Base-by-base conservation (phyloP, 1,140 invertebrate genomes). In the Scaptomyza montana region DNA sequence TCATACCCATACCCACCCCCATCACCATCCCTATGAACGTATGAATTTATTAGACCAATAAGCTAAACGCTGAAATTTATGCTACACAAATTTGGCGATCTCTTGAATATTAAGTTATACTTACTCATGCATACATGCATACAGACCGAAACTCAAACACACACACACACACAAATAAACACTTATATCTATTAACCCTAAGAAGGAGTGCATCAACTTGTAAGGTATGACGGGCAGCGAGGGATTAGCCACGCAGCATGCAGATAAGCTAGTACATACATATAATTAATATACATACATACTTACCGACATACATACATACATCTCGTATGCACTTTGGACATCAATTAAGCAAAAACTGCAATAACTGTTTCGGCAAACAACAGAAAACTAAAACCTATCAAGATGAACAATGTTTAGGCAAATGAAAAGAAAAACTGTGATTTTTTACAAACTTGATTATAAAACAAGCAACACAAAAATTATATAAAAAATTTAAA, bases 371-470 rank as follows among this genome's bases (percentile, higher is more conserved):
- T 71, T 65, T 71, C 61, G 68, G 53, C 53, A 49, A 46, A 63
- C 63, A 28, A 66, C 25, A 47, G 36, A 68, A 67, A 57, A 61
- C 47, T 25, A 68, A 74, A 54, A 62, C 19, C 25, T 36, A 50
- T 41, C 41, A 33, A 64, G 36, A 61, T 39, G 68, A 79, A 78
- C 67, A 68, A 87, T 79, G 80, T 91, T 90, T 90, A 91, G 86
- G 90, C 86, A 85, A 89, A 89, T 90, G 68, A 60, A 54, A 57
- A 3, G 65, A 90, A 91, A 90, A 91, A 91, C 89, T 91, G 89
- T 91, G 89, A 91, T 91, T 91, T 87, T 91, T 91, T 89, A 81
- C 70, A 76, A 85, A 86, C 77, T 89, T 87, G 82, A 87, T 81
- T 87, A 87, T 72, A 78, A 79, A 87, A 74, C 73, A 77, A 79